Percentiles rank a stretch among this genome's conserved stretches.
Evolutionary conservation across 1,140 invertebrate species (phyloP).

Genomic region (Cydia fagiglandana): DNA sequence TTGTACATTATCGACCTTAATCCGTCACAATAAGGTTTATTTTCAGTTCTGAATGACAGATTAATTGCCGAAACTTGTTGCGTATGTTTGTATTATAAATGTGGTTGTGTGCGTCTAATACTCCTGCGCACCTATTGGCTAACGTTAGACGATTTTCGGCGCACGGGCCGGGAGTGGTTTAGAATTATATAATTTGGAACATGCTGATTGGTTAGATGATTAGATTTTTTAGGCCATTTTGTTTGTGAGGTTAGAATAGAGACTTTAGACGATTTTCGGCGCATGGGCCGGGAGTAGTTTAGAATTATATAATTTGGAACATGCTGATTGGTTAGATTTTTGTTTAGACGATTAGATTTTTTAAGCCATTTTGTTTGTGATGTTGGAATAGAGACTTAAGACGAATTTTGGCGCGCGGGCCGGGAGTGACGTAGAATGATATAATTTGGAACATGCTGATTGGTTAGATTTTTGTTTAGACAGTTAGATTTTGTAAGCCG

Average conservation of each 20-base stretch:
- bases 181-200: not conserved
- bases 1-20: too few relatives aligned
- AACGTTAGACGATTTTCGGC: constrained; percentile 3
- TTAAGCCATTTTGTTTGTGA: not conserved
- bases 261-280: too few relatives aligned
- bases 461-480: not conserved
- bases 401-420: not conserved
- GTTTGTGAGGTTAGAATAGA: not conserved
- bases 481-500: not conserved
- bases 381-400: not conserved
- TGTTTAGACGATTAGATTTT: constrained; percentile 1
- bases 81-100: not conserved
- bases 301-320: constrained; percentile 7
- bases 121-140: not conserved
- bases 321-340: not conserved
- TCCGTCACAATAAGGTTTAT: too few relatives aligned
- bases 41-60: not conserved
- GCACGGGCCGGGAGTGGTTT: not conserved
- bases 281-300: too few relatives aligned
- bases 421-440: not conserved
- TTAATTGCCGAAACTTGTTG: not conserved
- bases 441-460: not conserved
- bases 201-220: not conserved
- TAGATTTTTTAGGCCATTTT: not conserved
- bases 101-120: not conserved